Conservation (phyloP, 1,140 invertebrate genomes). For the Sycophila sp. region DNA sequence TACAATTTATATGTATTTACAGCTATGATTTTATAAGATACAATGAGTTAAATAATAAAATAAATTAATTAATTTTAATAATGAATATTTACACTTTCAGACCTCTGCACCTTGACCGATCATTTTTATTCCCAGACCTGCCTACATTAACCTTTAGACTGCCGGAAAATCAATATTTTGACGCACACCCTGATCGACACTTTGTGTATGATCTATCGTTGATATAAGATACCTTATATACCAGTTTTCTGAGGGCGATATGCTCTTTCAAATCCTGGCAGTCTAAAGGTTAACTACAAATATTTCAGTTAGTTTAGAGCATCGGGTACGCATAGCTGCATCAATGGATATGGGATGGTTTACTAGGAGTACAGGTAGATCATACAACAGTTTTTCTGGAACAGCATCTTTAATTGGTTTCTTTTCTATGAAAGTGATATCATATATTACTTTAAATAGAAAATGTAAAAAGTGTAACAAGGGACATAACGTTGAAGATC, state of each 20-base stretch:
- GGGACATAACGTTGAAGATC: slow-evolving; percentile 28
- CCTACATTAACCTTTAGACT: no score
- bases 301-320: not conserved
- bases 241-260: no score
- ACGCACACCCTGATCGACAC: no score
- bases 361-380: slow-evolving; percentile 38
- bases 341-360: slow-evolving; percentile 43
- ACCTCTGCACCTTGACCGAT: not conserved
- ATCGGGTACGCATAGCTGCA: not conserved
- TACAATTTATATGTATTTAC: no score
- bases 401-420: slow-evolving; percentile 40
- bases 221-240: no score
- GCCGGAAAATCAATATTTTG: no score
- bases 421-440: slow-evolving; percentile 39
- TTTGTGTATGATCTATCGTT: no score
- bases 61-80: not conserved
- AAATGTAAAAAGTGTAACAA: slow-evolving; percentile 40
- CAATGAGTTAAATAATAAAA: not conserved
- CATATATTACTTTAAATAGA: slow-evolving; percentile 32
- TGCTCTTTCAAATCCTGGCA: no score
- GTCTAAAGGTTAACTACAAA: no score
- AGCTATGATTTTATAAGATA: not conserved
- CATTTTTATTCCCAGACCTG: not conserved
- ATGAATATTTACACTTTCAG: not conserved
- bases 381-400: slow-evolving; percentile 42